Base-by-base conservation (phyloP, 2,888 invertebrate genomes). In the Harpalus rufipes region DNA sequence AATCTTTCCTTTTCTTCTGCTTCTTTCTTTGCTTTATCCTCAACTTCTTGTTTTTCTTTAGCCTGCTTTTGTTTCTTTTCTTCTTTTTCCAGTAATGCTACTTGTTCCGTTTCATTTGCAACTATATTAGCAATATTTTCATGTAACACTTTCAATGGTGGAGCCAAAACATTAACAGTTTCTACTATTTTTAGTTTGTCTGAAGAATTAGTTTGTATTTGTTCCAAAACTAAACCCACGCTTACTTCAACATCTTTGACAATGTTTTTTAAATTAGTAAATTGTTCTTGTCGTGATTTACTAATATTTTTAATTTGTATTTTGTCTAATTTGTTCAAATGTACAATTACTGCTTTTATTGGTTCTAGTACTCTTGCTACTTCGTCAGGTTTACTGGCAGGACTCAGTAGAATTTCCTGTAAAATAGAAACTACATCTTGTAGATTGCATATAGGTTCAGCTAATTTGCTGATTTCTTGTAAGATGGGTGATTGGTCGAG, bases 301-400 rank as follows among this genome's bases (percentile, higher is more conserved):
- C 44, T 51, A 51, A 51, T 51, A 51, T 51, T 51, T 51, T 51
- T 51, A 10, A 51, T 51, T 51, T 51, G 10, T 12, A 51, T 12
- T 51, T 51, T 10, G 2, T 51, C 10, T 10, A 51, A 8, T 61
- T 76, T 87, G 84, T 8, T 81, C 12, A 79, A 56, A 25, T 81
- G 21, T n/a, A 85, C 85, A 14, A 14, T 86, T 81, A 25, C 86
- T 86, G 79, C 87, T 85, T 76, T 87, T 83, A 2, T 84, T 39
- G 21, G 82, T 21, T 14, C 81, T n/a, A 10, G 39, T 7, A 86
- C 7, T 5, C 10, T 39, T 18, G 18, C 4, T n/a, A 59, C 3
- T 59, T 80, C 61, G 3, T 61, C 61, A 7, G 61, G 5, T 61
- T 61, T 61, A 61, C 21, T 61, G 2, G 61, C 0, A n/a, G 14